Conservation (phyloP, 2,797 vertebrate species). For the Arrhamphus sclerolepis region DNA sequence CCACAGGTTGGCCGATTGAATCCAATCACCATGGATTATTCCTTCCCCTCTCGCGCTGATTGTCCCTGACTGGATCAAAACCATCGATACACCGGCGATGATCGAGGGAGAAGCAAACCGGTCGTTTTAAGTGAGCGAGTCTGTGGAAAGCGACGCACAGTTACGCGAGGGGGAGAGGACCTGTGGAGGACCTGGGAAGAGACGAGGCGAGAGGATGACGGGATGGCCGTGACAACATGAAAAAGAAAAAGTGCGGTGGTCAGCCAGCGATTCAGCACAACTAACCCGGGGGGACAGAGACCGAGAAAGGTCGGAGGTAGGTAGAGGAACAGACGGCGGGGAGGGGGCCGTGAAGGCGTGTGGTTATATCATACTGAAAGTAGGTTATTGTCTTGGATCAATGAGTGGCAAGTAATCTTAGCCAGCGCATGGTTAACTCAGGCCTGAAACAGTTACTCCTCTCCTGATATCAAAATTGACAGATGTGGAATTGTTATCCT, state of each 20-base stretch:
- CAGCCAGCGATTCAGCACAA: conserved; percentile 77
- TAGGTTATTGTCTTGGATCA: conserved; percentile 72
- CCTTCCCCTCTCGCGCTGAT: conserved; percentile 38
- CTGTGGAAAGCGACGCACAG: conserved; percentile 61
- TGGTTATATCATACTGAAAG: conserved; percentile 74
- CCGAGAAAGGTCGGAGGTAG: conserved; percentile 76
- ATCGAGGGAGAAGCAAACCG: conserved; percentile 36
- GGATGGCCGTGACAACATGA: conserved; percentile 83
- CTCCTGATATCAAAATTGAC: conserved; percentile 22
- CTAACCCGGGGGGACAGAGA: conserved; percentile 74
- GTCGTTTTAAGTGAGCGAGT: conserved; percentile 45
- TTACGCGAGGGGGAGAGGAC: conserved; percentile 49
- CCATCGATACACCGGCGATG: conserved; percentile 33
- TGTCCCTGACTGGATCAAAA: conserved; percentile 52
- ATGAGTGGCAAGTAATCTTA: conserved; percentile 37
- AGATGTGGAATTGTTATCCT: conserved; percentile 42
- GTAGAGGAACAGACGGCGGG: conserved; percentile 43
- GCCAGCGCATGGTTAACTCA: conserved; percentile 43
- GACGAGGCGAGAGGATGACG: conserved; percentile 57
- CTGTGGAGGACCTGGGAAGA: conserved; percentile 69
- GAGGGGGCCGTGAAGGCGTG: conserved; percentile 60
- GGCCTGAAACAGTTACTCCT: conserved; percentile 10
- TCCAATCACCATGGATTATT: conserved; percentile 64
- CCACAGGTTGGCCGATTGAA: conserved; percentile 72
- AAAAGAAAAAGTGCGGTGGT: conserved; percentile 83